Evolutionary conservation across 2,888 invertebrate genomes (phyloP).

Genomic region (Ariolimax columbianus): DNA sequence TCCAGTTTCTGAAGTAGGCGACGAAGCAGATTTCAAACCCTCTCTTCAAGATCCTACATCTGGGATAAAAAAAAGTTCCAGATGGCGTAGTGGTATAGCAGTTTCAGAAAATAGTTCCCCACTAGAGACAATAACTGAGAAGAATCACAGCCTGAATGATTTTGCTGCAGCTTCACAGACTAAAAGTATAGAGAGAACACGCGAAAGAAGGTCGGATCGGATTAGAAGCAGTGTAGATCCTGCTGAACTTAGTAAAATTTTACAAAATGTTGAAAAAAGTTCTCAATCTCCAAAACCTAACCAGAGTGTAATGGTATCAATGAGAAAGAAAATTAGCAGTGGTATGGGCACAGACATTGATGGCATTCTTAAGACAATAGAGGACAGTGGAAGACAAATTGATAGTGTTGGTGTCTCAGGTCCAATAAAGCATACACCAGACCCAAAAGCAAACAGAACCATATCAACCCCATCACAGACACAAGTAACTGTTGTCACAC

Average conservation of each 20-base stretch:
- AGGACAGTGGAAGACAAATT: slow-evolving; percentile 70
- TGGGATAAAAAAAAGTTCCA: slow-evolving; percentile 12
- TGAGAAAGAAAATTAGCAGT: slow-evolving; percentile 62
- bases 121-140: slow-evolving; percentile 69
- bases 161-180: slow-evolving; percentile 30
- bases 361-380: slow-evolving; percentile 71
- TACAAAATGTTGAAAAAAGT: slow-evolving; percentile 45
- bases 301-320: slow-evolving; percentile 62
- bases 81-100: slow-evolving; percentile 63
- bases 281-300: slow-evolving; percentile 14
- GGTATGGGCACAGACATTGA: slow-evolving; percentile 70
- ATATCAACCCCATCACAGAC: slow-evolving; percentile 18
- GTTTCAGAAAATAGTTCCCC: slow-evolving; percentile 52
- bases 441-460: slow-evolving; percentile 6
- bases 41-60: not conserved
- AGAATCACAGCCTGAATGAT: slow-evolving; percentile 44
- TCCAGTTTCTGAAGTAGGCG: slow-evolving; percentile 40
- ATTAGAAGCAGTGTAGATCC: slow-evolving; percentile 62
- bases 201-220: slow-evolving; percentile 50
- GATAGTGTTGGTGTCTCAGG: slow-evolving; percentile 59
- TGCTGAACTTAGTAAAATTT: slow-evolving; percentile 59
- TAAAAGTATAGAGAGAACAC: slow-evolving; percentile 50
- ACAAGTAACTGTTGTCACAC: slow-evolving; percentile 49
- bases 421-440: slow-evolving; percentile 54
- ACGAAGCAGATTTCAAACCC: not conserved